These are phyloP conservation scores for Agapornis canus DNA, from an alignment of 2,797 vertebrate genomes.

Conservation along the genomic window DNA sequence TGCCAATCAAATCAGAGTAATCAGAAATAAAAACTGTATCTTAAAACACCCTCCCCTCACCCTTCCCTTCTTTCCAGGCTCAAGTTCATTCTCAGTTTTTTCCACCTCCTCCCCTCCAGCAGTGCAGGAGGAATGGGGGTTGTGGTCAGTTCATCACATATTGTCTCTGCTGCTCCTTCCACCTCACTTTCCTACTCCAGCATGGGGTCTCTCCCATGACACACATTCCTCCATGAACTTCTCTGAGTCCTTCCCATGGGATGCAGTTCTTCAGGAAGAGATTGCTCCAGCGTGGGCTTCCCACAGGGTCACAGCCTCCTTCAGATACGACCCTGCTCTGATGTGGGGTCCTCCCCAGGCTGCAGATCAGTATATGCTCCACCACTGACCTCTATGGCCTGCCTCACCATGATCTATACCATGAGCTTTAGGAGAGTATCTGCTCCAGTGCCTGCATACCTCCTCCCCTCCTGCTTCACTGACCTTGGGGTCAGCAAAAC, in stretches of 20 bases:
- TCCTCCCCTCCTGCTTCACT: not conserved
- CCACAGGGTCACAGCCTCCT: not conserved
- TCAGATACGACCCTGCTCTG: not conserved
- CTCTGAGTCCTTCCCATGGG: not conserved
- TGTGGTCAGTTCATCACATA: not conserved
- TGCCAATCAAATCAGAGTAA: not conserved
- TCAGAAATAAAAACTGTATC: not conserved
- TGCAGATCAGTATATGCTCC: not conserved
- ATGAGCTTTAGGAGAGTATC: not conserved
- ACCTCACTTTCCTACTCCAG: not conserved
- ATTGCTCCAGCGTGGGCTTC: not conserved
- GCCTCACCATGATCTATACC: not conserved
- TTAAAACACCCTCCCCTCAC: not conserved
- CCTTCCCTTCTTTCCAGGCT: not conserved
- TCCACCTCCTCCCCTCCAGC: rapidly evolving
- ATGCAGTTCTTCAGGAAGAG: not conserved
- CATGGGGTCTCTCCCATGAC: not conserved
- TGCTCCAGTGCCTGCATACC: not conserved
- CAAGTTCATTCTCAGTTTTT: not conserved
- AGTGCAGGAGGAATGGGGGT: not conserved
- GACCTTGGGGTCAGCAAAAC: not conserved
- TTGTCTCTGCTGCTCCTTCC: not conserved
- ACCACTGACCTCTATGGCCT: not conserved
- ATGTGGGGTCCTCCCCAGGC: not conserved
- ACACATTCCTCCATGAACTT: not conserved